Evolutionary conservation across 2,888 invertebrate species (phyloP).

Genomic region (Patella caerulea): DNA sequence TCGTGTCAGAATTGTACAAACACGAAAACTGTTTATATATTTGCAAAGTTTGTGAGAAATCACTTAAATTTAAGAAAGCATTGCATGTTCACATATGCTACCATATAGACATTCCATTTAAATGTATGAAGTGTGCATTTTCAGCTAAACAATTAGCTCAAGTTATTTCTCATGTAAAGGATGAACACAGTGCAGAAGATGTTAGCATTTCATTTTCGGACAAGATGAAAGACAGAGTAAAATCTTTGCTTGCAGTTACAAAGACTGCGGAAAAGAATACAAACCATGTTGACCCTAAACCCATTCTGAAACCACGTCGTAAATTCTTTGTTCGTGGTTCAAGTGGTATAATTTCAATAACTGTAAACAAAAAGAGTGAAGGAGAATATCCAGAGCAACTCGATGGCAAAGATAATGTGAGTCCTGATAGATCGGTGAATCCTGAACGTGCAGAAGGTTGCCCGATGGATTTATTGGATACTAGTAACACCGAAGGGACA

Average conservation of each 20-base stretch:
- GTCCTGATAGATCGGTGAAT: no score
- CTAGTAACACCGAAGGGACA: no score
- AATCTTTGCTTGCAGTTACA: neutral
- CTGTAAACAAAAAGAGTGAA: neutral
- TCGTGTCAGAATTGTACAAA: neutral
- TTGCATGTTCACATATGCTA: neutral
- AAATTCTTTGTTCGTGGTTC: conserved; percentile 1
- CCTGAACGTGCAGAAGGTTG: no score
- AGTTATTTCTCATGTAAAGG: neutral
- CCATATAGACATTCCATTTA: neutral
- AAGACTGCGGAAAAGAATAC: neutral
- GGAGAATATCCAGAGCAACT: no score
- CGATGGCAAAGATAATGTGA: no score
- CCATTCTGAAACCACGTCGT: neutral
- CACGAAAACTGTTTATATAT: neutral
- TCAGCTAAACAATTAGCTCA: neutral
- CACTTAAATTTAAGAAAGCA: neutral
- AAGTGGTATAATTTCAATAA: neutral
- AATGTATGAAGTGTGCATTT: neutral
- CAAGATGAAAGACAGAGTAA: neutral
- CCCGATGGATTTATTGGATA: no score
- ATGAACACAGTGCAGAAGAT: neutral
- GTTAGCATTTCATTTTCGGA: neutral
- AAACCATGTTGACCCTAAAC: neutral
- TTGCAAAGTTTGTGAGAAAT: neutral